Evolutionary conservation across 2,888 invertebrate genomes (phyloP).

Genomic region (Lobophora halterata): DNA sequence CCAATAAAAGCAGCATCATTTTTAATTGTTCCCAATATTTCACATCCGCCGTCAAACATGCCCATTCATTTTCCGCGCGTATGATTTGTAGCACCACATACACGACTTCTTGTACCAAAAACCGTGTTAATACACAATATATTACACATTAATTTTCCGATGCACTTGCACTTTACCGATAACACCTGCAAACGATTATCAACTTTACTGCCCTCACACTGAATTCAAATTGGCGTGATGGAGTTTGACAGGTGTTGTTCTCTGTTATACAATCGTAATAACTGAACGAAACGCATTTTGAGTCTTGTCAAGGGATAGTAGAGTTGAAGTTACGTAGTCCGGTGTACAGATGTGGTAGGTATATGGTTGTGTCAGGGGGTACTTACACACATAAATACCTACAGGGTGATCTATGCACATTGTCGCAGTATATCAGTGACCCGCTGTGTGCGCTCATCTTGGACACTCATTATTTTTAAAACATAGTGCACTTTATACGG

Average conservation of each 20-base stretch:
- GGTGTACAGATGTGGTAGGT: slow-evolving; percentile 2
- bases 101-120: slow-evolving; percentile 27
- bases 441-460: slow-evolving; percentile 47
- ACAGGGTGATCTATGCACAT: slow-evolving; percentile 53
- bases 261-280: slow-evolving; percentile 12
- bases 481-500: slow-evolving; percentile 54
- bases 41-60: slow-evolving; percentile 21
- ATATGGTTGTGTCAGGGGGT: slow-evolving; percentile 32
- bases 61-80: slow-evolving; percentile 26
- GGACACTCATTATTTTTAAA: slow-evolving; percentile 58
- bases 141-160: slow-evolving; percentile 27
- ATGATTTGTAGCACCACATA: slow-evolving; percentile 30
- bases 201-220: slow-evolving; percentile 15
- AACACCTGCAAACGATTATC: slow-evolving; percentile 12
- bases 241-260: slow-evolving; percentile 18
- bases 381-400: slow-evolving; percentile 43
- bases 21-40: slow-evolving; percentile 29
- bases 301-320: not conserved
- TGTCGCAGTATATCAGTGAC: slow-evolving; percentile 51
- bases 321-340: slow-evolving; percentile 9
- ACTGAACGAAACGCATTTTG: not conserved
- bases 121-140: slow-evolving; percentile 32
- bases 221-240: slow-evolving; percentile 17
- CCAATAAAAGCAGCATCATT: slow-evolving; percentile 22
- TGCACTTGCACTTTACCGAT: slow-evolving; percentile 24